phyloP scores from a whole-genome alignment of 2,888 invertebrate species.

The Metellina segmentata region DNA sequence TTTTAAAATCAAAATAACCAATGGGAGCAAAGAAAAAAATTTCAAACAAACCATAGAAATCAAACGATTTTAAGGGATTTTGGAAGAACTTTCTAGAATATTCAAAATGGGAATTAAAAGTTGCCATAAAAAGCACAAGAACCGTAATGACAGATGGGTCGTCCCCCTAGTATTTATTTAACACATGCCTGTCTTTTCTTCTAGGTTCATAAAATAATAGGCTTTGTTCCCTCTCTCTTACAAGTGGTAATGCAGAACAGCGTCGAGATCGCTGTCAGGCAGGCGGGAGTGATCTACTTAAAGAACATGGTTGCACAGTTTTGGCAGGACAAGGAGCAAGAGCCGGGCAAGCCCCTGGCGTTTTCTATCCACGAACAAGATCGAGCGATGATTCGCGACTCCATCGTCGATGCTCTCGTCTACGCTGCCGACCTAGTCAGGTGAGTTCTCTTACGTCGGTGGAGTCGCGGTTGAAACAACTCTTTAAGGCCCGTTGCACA shows the following conservation, averaged over 20 bases:
- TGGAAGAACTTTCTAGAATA: too few relatives aligned
- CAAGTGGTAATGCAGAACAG: conserved; percentile 92
- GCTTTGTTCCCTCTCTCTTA: conserved; percentile 95
- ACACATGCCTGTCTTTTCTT: conserved; percentile 8
- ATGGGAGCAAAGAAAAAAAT: too few relatives aligned
- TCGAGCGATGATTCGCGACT: conserved; percentile 93
- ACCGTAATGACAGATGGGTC: too few relatives aligned
- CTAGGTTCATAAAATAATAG: conserved; percentile 96
- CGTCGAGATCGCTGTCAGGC: conserved; percentile 93
- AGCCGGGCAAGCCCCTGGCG: conserved; percentile 81
- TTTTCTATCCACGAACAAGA: conserved; percentile 98
- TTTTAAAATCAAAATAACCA: too few relatives aligned
- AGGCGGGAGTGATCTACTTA: conserved; percentile 97
- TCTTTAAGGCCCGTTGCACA: too few relatives aligned
- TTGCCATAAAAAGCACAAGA: too few relatives aligned
- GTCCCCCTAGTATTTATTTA: too few relatives aligned
- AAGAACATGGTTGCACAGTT: conserved; percentile 94
- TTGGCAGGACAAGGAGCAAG: conserved; percentile 90
- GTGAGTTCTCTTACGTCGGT: conserved; percentile 79
- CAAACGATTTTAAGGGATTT: too few relatives aligned
- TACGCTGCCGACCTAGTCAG: conserved; percentile 93
- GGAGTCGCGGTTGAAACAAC: too few relatives aligned
- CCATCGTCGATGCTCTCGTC: conserved; percentile 97
- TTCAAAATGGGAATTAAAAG: too few relatives aligned
- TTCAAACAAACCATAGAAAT: too few relatives aligned